Base-by-base conservation (phyloP, 2,113 vertebrate species). In the Caranx ignobilis region DNA sequence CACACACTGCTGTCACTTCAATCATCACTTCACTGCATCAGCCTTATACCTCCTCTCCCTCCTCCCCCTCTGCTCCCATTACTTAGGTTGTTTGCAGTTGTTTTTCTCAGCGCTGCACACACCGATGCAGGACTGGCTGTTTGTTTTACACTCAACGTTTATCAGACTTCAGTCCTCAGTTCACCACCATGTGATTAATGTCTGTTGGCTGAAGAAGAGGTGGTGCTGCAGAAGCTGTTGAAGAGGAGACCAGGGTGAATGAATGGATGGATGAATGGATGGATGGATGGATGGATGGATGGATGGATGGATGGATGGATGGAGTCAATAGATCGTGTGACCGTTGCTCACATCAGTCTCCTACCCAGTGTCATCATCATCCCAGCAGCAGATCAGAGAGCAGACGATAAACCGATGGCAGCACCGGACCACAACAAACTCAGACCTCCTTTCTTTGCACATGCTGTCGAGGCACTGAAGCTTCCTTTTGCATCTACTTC, bases 1-100 rank as follows among this genome's bases (percentile, higher is more conserved):
- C 75, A 81, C 79, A 66, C 79, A 71, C 34, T 54, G 67, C 70
- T 86, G 85, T 86, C 82, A 47, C 52, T 77, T 72, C 59, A 77
- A 83, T 64, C 47, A 83, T 75, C 62, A 57, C 32, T 83, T 66
- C 41, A 59, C 3, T 4, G 26, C 73, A 43, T 57, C 41, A 21
- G 21, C n/a, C 71, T 6, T 26, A 26, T 26, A 26, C 26, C 0
- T 37, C 63, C 63, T 37, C 59, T 39, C 5, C 15, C 55, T 73
- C 21, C 11, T 13, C 8, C 19, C 9, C 13, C 34, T 66, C 26
- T 11, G 18, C 11, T 13, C 9, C 13, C 12, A 7, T 43, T 4
- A 43, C 35, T 47, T 8, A 6, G 65, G 41, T 45, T 55, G n/a
- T 56, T 72, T 75, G 47, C n/a, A 34, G 11, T 71, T 59, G 55